Conservation (phyloP, 2,797 vertebrate species). For the Echiichthys vipera region DNA sequence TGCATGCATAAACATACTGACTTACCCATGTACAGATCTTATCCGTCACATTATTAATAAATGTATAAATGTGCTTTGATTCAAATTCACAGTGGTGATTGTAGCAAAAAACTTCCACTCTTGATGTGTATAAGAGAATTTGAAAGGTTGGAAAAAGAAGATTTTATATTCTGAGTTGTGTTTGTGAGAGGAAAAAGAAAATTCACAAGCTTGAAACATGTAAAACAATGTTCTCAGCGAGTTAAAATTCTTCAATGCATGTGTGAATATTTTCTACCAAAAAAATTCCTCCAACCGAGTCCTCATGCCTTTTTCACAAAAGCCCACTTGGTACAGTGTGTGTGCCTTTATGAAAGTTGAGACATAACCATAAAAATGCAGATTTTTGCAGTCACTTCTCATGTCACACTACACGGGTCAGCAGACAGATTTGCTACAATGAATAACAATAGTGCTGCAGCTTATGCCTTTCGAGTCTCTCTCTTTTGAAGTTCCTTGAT, state of each 20-base stretch:
- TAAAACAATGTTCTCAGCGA: slow-evolving; percentile 24
- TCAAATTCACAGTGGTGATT: slow-evolving; percentile 13
- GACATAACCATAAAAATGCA: slow-evolving; percentile 26
- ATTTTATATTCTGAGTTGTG: background rate
- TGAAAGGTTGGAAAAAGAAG: background rate
- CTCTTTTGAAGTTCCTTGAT: slow-evolving; percentile 47
- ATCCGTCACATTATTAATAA: slow-evolving; percentile 27
- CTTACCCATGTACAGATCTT: slow-evolving; percentile 3
- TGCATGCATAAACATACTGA: slow-evolving; percentile 28
- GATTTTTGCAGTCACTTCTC: slow-evolving; percentile 17
- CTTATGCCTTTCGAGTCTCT: slow-evolving; percentile 6
- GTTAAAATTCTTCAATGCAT: slow-evolving; percentile 13
- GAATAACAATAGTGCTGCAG: slow-evolving; percentile 34
- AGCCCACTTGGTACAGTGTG: too few relatives aligned
- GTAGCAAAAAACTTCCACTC: background rate
- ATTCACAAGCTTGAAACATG: background rate
- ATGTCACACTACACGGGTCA: slow-evolving; percentile 19
- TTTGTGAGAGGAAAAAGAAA: background rate
- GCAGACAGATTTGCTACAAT: slow-evolving; percentile 22
- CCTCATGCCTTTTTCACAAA: slow-evolving; percentile 1
- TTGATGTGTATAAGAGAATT: slow-evolving; percentile 7
- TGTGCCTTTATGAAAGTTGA: slow-evolving; percentile 18
- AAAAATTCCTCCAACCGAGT: background rate
- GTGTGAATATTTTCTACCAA: slow-evolving; percentile 7
- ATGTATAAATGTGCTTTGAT: slow-evolving; percentile 16